Percentiles rank a stretch among this genome's conserved stretches.
Conservation (phyloP, 2,797 vertebrate species). For the Kryptopterus vitreolus region DNA sequence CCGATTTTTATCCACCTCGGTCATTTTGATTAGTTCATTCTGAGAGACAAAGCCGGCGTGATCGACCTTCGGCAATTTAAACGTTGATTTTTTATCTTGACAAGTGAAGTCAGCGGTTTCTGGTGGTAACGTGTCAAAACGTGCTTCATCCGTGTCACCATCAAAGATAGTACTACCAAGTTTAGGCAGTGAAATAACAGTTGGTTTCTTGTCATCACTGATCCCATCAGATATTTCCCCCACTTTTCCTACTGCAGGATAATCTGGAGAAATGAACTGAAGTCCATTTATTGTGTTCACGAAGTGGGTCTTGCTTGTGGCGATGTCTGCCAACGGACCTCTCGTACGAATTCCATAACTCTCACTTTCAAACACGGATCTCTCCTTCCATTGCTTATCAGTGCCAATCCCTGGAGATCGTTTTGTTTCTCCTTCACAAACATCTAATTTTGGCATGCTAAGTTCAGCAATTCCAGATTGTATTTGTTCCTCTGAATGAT, state of each 20-base stretch:
- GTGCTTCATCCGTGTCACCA: slow-evolving; percentile 28
- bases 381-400: slow-evolving; percentile 65
- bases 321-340: slow-evolving; percentile 59
- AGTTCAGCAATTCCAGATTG: slow-evolving; percentile 53
- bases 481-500: slow-evolving; percentile 43
- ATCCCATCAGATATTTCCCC: slow-evolving; percentile 30
- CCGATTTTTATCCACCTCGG: slow-evolving; percentile 47
- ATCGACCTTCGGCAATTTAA: slow-evolving; percentile 69
- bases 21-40: slow-evolving; percentile 56
- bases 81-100: slow-evolving; percentile 53
- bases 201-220: slow-evolving; percentile 33
- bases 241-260: slow-evolving; percentile 24
- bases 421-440: slow-evolving; percentile 50
- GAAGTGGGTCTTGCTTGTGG: slow-evolving; percentile 51
- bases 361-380: slow-evolving; percentile 53
- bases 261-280: slow-evolving; percentile 48
- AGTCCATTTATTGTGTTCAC: slow-evolving; percentile 44
- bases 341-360: slow-evolving; percentile 60
- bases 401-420: slow-evolving; percentile 61
- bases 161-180: slow-evolving; percentile 20
- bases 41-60: slow-evolving; percentile 54
- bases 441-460: slow-evolving; percentile 61
- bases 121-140: slow-evolving; percentile 42
- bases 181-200: slow-evolving; percentile 48
- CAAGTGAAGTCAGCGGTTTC: slow-evolving; percentile 45